A percentile compares a stretch with the other conserved stretches of the same genome.
Evolutionary conservation across 2,113 vertebrate species (phyloP).

Genomic region (Thermophis baileyi): DNA sequence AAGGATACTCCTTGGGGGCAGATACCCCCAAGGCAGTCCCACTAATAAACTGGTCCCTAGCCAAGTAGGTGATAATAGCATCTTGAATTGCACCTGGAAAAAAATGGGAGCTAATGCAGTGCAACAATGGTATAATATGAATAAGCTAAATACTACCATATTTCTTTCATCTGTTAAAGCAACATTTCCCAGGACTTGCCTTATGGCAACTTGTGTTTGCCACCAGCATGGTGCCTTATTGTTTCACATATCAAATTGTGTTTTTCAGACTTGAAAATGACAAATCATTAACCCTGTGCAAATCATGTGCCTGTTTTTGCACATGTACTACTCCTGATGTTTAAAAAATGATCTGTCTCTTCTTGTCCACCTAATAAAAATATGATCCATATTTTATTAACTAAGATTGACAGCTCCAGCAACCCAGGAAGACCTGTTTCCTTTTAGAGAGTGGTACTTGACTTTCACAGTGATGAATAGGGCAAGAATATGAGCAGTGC

Average conservation of each 20-base stretch:
- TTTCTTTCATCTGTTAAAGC: background rate
- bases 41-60: background rate
- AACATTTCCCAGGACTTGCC: background rate
- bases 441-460: background rate
- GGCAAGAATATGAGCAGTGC: background rate
- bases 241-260: slow-evolving; percentile 4
- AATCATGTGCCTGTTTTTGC: slow-evolving; percentile 8
- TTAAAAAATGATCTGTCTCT: slow-evolving; percentile 17
- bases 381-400: background rate
- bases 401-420: background rate
- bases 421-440: background rate
- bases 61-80: background rate
- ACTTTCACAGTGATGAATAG: background rate
- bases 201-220: slow-evolving; percentile 12
- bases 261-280: slow-evolving; percentile 21
- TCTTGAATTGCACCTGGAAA: background rate
- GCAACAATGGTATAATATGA: background rate
- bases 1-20: no score
- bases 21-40: background rate
- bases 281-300: background rate
- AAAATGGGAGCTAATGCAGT: background rate
- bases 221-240: background rate
- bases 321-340: slow-evolving; percentile 1
- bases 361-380: slow-evolving; percentile 6
- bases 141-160: background rate